Evolutionary conservation across 2,113 vertebrate species (phyloP).

Genomic region (Martes martes): DNA sequence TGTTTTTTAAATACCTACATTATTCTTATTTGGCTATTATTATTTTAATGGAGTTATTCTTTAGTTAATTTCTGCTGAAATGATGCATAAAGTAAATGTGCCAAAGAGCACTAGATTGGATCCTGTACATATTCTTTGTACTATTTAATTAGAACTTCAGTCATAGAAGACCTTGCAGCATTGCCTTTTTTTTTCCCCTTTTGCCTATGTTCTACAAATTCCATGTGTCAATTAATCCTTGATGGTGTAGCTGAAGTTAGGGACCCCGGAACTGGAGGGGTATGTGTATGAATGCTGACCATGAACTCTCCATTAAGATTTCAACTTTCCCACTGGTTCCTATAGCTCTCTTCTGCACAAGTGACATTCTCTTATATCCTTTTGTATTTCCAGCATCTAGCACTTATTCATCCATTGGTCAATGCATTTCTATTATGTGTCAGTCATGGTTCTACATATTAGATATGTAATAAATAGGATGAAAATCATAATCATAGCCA

Average conservation of each 20-base stretch:
- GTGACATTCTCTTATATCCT: background rate
- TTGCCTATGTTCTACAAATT: background rate
- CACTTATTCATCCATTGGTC: background rate
- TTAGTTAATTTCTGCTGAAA: slow-evolving; percentile 1
- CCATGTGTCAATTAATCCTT: background rate
- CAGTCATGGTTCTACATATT: background rate
- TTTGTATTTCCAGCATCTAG: background rate
- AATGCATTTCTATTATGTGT: background rate
- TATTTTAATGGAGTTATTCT: background rate
- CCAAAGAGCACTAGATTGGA: background rate
- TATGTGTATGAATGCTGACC: background rate
- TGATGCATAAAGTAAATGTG: background rate
- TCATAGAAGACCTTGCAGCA: background rate
- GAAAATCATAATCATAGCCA: background rate
- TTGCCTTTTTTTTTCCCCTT: background rate
- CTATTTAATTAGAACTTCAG: background rate
- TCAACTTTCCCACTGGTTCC: background rate
- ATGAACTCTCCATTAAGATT: background rate
- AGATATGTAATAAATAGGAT: background rate
- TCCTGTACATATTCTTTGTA: background rate
- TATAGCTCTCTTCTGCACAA: background rate
- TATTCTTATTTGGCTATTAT: background rate
- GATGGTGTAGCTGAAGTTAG: background rate
- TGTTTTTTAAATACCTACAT: background rate
- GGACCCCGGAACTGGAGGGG: background rate